Percentiles rank a stretch among this genome's conserved stretches.
Evolutionary conservation across 1,140 invertebrate species (phyloP).

Genomic region (Sinella curviseta): DNA sequence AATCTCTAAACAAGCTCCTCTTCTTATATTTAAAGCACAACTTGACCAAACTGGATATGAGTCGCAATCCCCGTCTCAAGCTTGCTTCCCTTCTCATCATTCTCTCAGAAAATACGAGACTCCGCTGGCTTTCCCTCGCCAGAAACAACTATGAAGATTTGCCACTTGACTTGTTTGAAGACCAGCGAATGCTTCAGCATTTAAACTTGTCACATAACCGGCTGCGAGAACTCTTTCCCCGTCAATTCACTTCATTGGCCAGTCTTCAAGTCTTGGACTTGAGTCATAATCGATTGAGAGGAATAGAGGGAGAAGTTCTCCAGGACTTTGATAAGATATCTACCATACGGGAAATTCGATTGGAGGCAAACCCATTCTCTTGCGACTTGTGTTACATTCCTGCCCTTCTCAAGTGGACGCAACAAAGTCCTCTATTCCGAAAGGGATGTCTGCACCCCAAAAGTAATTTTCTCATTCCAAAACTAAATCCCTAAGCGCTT

Average conservation of each 20-base stretch:
- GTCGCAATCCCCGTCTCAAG: constrained; percentile 42
- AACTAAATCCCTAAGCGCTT: no score
- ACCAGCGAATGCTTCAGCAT: constrained; percentile 34
- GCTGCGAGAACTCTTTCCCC: constrained; percentile 40
- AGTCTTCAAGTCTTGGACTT: constrained; percentile 42
- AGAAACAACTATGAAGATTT: constrained; percentile 44
- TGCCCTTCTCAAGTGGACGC: constrained; percentile 41
- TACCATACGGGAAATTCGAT: constrained; percentile 33
- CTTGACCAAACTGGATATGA: constrained; percentile 43
- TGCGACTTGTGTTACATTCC: constrained; percentile 48
- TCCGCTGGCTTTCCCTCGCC: constrained; percentile 38
- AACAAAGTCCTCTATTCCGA: constrained; percentile 26
- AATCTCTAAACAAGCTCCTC: constrained; percentile 43
- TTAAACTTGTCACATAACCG: constrained; percentile 45
- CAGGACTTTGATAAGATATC: constrained; percentile 34
- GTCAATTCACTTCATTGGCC: constrained; percentile 33
- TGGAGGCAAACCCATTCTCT: constrained; percentile 43
- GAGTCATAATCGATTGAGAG: constrained; percentile 40
- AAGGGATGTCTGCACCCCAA: constrained; percentile 38
- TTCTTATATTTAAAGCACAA: constrained; percentile 37
- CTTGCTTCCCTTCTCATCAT: constrained; percentile 32
- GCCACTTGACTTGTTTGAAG: constrained; percentile 43
- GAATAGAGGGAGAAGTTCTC: constrained; percentile 41
- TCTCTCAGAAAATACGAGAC: constrained; percentile 38
- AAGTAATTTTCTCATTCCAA: constrained; percentile 36